A percentile compares a stretch with the other conserved stretches of the same genome.
phyloP scores from a whole-genome alignment of 2,888 invertebrate genomes.

The Drosophila kuntzei region DNA sequence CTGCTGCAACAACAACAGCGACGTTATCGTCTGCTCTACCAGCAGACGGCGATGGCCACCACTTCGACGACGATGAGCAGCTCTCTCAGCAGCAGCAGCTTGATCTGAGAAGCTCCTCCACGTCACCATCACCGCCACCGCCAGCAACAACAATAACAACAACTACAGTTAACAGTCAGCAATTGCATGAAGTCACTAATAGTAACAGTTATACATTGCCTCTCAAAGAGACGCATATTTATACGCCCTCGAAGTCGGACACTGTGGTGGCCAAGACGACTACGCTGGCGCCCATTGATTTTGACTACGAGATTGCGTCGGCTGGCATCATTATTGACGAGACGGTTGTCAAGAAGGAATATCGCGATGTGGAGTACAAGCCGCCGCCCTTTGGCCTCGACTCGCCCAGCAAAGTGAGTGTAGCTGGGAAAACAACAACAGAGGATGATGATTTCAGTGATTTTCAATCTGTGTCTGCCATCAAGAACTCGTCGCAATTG shows the following conservation, averaged over 20 bases:
- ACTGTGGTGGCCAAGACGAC: conserved; percentile 72
- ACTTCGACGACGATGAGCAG: conserved; percentile 65
- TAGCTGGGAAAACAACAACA: conserved; percentile 10
- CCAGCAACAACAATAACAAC: conserved; percentile 27
- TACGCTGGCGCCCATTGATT: conserved; percentile 82
- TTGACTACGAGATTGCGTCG: conserved; percentile 85
- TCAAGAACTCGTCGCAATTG: conserved; percentile 33
- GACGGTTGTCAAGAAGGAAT: conserved; percentile 85
- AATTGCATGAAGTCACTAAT: conserved; percentile 48
- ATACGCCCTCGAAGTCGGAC: conserved; percentile 84
- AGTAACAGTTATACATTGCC: conserved; percentile 82
- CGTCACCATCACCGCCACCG: conserved; percentile 30
- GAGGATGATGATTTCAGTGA: conserved; percentile 86
- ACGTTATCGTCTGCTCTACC: conserved; percentile 76
- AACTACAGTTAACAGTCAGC: conserved; percentile 23
- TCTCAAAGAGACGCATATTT: conserved; percentile 85
- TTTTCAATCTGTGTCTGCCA: conserved; percentile 84
- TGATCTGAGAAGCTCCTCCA: conserved; percentile 65
- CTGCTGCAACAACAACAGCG: conserved; percentile 75
- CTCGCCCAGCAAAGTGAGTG: conserved; percentile 47
- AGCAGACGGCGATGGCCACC: conserved; percentile 77
- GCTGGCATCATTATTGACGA: conserved; percentile 85
- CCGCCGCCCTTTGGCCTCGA: conserved; percentile 79
- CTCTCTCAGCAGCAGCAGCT: conserved; percentile 61
- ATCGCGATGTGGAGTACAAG: conserved; percentile 85